Evolutionary conservation across 2,888 invertebrate genomes (phyloP).

Genomic region (Eudasyphora cyanicolor): DNA sequence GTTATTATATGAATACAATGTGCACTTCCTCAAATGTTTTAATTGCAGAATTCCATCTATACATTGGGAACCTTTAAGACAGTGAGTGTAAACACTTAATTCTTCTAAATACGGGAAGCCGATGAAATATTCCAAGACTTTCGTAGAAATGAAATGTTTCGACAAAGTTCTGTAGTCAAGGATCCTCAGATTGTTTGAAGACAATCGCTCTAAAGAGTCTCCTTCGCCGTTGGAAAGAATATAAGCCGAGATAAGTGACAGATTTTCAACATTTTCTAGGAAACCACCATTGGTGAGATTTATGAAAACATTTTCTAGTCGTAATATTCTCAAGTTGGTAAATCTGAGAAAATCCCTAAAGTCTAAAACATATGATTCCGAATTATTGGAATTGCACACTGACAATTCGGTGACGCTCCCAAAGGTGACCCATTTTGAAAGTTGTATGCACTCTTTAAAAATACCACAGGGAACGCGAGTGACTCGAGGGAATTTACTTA

Average conservation of each 20-base stretch:
- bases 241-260: not conserved
- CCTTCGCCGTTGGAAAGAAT: not conserved
- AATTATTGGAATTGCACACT: not conserved
- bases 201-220: not conserved
- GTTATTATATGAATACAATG: constrained; percentile 13
- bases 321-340: constrained; percentile 11
- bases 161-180: not conserved
- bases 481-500: constrained; percentile 8
- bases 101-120: constrained; percentile 18
- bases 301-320: not conserved
- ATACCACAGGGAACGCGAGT: not conserved
- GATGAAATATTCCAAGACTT: not conserved
- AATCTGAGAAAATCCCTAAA: constrained; percentile 13
- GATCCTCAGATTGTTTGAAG: not conserved
- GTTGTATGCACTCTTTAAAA: not conserved
- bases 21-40: not conserved
- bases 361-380: not conserved
- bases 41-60: constrained; percentile 1
- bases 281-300: not conserved
- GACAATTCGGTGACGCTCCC: not conserved
- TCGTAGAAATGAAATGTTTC: not conserved
- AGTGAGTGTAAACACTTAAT: not conserved
- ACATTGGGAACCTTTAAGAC: not conserved
- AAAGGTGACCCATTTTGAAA: not conserved
- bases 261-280: not conserved